Conservation (phyloP, 2,888 invertebrate species). For the Amphipyra berbera region DNA sequence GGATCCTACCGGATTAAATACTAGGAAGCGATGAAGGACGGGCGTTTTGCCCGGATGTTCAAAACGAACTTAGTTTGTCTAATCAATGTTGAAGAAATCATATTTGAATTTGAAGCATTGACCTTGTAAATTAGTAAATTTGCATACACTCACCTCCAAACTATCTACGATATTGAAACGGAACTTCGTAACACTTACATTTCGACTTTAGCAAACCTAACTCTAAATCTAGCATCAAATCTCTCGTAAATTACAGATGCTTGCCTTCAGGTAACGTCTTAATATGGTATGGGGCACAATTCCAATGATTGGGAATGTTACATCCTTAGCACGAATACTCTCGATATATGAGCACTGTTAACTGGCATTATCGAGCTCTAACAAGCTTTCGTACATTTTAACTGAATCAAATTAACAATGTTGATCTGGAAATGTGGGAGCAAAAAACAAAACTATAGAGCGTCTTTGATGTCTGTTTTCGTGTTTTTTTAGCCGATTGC, state of each 20-base stretch:
- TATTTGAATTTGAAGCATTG: too few relatives aligned
- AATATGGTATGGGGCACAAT: constrained; percentile 61
- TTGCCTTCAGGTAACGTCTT: constrained; percentile 53
- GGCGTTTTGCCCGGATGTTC: too few relatives aligned
- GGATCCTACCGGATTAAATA: too few relatives aligned
- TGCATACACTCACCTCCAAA: not conserved
- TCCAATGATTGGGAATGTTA: constrained; percentile 60
- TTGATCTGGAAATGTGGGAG: constrained; percentile 37
- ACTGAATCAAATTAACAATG: constrained; percentile 39
- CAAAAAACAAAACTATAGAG: constrained; percentile 28
- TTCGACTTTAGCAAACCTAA: constrained; percentile 11
- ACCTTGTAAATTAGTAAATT: too few relatives aligned
- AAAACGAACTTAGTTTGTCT: too few relatives aligned
- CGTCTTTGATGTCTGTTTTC: not conserved
- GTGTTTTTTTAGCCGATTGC: not conserved
- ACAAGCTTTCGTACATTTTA: constrained; percentile 54
- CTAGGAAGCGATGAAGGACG: too few relatives aligned
- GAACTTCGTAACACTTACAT: constrained; percentile 6
- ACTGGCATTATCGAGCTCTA: constrained; percentile 51
- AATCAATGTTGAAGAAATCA: too few relatives aligned
- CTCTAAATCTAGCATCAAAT: constrained; percentile 32
- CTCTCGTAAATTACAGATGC: constrained; percentile 40
- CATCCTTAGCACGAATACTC: constrained; percentile 57
- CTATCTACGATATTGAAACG: not conserved
- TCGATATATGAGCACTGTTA: constrained; percentile 45